These are phyloP conservation scores for Sebastolobus altivelis DNA, from an alignment of 2,797 vertebrate genomes.

Conservation along the genomic window DNA sequence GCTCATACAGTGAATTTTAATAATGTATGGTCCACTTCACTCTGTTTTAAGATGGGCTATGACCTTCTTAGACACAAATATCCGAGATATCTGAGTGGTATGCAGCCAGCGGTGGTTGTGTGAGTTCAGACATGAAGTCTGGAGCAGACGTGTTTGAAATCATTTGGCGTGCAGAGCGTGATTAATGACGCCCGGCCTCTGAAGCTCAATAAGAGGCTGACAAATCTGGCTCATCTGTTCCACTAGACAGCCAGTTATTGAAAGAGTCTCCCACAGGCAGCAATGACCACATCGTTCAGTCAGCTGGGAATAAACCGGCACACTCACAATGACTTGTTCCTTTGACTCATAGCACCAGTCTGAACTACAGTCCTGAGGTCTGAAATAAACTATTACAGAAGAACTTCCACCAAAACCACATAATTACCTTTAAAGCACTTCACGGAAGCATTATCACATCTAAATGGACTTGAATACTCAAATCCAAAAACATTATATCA, in stretches of 20 bases:
- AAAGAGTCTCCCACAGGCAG: slow-evolving; percentile 24
- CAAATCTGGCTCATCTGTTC: slow-evolving; percentile 46
- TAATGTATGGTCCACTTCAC: neutral
- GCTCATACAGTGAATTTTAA: slow-evolving; percentile 19
- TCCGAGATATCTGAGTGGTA: slow-evolving; percentile 42
- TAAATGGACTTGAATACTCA: neutral
- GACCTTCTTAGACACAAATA: slow-evolving; percentile 50
- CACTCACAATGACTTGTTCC: slow-evolving; percentile 38
- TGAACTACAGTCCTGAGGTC: slow-evolving; percentile 29
- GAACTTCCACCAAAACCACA: slow-evolving; percentile 4
- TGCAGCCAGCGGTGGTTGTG: slow-evolving; percentile 26
- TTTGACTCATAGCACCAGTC: slow-evolving; percentile 52
- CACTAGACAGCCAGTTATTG: slow-evolving; percentile 29
- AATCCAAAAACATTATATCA: neutral
- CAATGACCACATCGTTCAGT: slow-evolving; percentile 55
- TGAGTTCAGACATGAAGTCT: slow-evolving; percentile 40
- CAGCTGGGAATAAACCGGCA: slow-evolving; percentile 41
- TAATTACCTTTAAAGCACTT: neutral
- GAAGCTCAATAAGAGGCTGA: slow-evolving; percentile 15
- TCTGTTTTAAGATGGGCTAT: slow-evolving; percentile 26
- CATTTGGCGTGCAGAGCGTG: neutral
- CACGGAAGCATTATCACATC: neutral
- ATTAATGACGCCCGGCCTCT: slow-evolving; percentile 33
- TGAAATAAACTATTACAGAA: slow-evolving; percentile 17
- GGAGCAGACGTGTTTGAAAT: slow-evolving; percentile 13